Percentiles rank a stretch among this genome's conserved stretches.
phyloP scores from a whole-genome alignment of 2,113 vertebrate species.

The Cettia cetti region DNA sequence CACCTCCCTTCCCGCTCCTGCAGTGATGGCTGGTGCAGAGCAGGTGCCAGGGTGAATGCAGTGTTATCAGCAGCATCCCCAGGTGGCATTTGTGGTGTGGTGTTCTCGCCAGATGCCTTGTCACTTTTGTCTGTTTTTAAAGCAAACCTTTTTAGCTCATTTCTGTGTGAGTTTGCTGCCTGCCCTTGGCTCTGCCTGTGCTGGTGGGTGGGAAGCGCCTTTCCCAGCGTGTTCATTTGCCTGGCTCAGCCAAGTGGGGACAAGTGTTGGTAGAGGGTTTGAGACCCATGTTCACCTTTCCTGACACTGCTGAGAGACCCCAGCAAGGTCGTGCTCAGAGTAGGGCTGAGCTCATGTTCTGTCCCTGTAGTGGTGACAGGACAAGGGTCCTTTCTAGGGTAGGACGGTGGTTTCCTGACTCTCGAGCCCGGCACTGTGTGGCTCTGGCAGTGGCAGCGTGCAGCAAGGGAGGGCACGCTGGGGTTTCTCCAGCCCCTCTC shows the following conservation, averaged over 20 bases:
- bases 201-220: not conserved
- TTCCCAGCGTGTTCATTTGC: not conserved
- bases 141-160: not conserved
- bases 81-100: rapidly evolving
- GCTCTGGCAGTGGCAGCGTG: not conserved
- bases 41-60: not conserved
- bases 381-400: not conserved
- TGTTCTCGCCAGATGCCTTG: not conserved
- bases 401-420: rapidly evolving
- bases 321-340: rapidly evolving
- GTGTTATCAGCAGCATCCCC: not conserved
- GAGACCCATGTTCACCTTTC: not conserved
- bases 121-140: conserved; percentile 26
- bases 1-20: not conserved
- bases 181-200: not conserved
- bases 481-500: not conserved
- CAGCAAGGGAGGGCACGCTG: not conserved
- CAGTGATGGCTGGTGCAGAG: not conserved
- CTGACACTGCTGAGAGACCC: not conserved
- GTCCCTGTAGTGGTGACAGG: not conserved
- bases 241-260: not conserved
- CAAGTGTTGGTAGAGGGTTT: not conserved
- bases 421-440: not conserved
- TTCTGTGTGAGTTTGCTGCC: not conserved
- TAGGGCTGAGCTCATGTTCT: not conserved